phyloP scores from a whole-genome alignment of 2,113 vertebrate genomes.

The Scalopus aquaticus region DNA sequence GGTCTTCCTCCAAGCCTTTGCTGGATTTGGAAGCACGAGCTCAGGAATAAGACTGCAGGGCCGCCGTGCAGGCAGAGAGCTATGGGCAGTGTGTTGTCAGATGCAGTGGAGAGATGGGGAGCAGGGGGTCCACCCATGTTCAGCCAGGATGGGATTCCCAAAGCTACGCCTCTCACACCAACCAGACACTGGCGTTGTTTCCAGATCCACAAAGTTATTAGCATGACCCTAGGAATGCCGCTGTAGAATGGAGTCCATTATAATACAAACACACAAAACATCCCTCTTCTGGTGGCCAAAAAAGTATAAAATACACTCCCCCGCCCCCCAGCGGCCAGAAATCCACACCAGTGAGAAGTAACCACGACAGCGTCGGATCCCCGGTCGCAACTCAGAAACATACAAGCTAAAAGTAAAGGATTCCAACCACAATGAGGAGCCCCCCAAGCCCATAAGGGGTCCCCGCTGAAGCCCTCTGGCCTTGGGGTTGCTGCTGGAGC shows the following conservation, averaged over 20 bases:
- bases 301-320: neutral
- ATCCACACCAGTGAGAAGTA: neutral
- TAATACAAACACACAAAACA: neutral
- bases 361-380: neutral
- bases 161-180: neutral
- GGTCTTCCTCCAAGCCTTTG: neutral
- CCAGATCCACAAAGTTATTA: neutral
- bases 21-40: accelerated
- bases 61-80: neutral
- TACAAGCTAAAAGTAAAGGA: neutral
- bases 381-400: neutral
- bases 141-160: neutral
- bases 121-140: no score
- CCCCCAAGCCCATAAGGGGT: neutral
- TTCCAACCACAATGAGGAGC: neutral
- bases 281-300: neutral
- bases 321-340: neutral
- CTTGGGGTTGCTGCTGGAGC: neutral
- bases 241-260: neutral
- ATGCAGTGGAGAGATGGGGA: neutral
- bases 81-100: neutral
- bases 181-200: neutral
- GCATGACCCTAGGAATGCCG: neutral
- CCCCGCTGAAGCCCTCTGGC: neutral
- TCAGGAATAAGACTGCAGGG: neutral